phyloP scores from a whole-genome alignment of 2,797 vertebrate species.

The Botia kubotai region DNA sequence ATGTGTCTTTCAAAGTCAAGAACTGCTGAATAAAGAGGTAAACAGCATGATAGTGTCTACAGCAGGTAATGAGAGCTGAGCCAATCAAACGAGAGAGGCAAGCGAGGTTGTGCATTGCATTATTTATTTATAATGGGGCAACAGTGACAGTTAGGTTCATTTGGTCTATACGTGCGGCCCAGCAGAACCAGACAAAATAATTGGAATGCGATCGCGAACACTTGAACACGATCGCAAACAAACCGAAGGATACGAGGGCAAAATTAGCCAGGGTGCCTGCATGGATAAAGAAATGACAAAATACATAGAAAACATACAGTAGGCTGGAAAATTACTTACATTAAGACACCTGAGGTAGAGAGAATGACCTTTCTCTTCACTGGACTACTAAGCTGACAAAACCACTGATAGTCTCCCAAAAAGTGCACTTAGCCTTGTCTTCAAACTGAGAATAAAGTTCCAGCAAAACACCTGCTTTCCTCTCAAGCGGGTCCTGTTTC shows the following conservation, averaged over 20 bases:
- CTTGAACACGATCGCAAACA: no score
- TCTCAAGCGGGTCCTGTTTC: slow-evolving; percentile 1
- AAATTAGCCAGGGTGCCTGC: no score
- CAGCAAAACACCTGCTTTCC: slow-evolving; percentile 13
- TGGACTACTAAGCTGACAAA: background rate
- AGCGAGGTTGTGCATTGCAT: background rate
- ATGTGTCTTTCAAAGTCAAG: slow-evolving; percentile 16
- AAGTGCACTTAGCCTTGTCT: background rate
- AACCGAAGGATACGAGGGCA: no score
- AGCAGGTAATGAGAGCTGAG: background rate
- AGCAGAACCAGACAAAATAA: no score
- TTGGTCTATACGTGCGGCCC: no score
- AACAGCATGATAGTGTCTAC: background rate
- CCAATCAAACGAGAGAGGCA: slow-evolving; percentile 31
- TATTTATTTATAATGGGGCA: no score
- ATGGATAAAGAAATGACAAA: no score
- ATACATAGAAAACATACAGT: no score
- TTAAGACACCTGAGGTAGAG: background rate
- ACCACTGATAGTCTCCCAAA: background rate
- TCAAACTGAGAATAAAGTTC: slow-evolving; percentile 21
- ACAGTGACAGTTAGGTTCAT: no score
- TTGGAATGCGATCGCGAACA: no score
- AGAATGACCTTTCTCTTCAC: background rate
- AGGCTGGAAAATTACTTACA: background rate
- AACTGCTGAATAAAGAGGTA: slow-evolving; percentile 22